Conservation (phyloP, 2,113 vertebrate genomes). For the Periophthalmus modestus region DNA sequence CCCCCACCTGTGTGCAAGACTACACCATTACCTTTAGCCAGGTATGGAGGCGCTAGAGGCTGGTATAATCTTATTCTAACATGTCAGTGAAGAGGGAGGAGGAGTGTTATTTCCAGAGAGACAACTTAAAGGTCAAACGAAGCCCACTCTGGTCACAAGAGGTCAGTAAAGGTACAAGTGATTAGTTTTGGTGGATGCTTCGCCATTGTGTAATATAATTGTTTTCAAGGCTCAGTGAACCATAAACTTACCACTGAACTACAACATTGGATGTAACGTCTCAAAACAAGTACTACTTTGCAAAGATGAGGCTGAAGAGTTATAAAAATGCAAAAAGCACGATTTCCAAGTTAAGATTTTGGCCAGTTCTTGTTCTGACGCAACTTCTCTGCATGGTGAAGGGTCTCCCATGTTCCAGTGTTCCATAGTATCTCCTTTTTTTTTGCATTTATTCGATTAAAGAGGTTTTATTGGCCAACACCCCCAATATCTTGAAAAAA, state of each 20-base stretch:
- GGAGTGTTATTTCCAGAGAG: background rate
- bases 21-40: conserved; percentile 31
- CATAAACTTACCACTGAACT: background rate
- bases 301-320: background rate
- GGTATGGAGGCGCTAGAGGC: conserved; percentile 11
- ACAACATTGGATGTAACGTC: background rate
- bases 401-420: too few species aligned
- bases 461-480: too few species aligned
- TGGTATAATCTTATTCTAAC: conserved; percentile 2
- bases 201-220: background rate
- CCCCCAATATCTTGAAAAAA: too few species aligned
- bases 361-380: too few species aligned
- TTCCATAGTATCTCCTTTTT: too few species aligned
- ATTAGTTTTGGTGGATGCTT: background rate
- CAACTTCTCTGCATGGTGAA: too few species aligned
- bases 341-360: background rate
- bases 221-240: background rate
- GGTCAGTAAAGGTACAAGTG: conserved; percentile 9
- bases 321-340: background rate
- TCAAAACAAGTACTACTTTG: background rate
- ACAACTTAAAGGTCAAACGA: background rate
- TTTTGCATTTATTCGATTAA: too few species aligned
- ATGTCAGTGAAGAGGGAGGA: background rate
- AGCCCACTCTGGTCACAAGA: background rate
- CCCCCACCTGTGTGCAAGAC: conserved; percentile 43